phyloP scores from a whole-genome alignment of 2,888 invertebrate species.

The Drosophila quinaria region DNA sequence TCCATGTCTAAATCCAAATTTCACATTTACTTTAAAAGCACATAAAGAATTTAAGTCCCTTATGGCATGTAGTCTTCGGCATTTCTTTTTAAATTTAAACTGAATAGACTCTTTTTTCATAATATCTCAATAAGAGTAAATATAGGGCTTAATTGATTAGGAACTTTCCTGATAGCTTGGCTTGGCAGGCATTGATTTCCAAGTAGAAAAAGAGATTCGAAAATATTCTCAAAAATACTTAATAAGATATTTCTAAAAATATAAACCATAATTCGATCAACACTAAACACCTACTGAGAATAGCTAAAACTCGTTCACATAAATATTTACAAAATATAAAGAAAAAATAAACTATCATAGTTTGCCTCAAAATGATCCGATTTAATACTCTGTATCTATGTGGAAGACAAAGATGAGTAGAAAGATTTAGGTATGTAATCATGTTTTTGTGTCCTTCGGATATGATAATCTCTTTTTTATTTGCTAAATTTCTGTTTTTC shows the following conservation, averaged over 20 bases:
- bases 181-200: too few species aligned
- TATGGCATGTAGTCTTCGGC: not conserved
- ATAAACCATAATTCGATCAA: too few species aligned
- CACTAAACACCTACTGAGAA: too few species aligned
- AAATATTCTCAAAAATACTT: too few species aligned
- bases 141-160: too few species aligned
- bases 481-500: not conserved
- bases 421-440: conserved; percentile 7
- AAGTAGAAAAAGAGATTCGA: too few species aligned
- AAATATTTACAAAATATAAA: not conserved
- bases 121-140: too few species aligned
- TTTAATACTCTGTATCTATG: not conserved
- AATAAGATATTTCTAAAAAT: too few species aligned
- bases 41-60: not conserved
- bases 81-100: too few species aligned
- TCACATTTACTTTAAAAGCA: conserved; percentile 17
- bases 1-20: conserved; percentile 24
- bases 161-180: too few species aligned
- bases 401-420: not conserved
- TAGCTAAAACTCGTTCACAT: too few species aligned
- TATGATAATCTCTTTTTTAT: conserved; percentile 8
- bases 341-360: not conserved
- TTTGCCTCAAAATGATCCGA: not conserved
- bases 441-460: conserved; percentile 1
- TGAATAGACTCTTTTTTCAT: too few species aligned